Base-by-base conservation (phyloP, 2,113 vertebrate species). In the Microtus ochrogaster region DNA sequence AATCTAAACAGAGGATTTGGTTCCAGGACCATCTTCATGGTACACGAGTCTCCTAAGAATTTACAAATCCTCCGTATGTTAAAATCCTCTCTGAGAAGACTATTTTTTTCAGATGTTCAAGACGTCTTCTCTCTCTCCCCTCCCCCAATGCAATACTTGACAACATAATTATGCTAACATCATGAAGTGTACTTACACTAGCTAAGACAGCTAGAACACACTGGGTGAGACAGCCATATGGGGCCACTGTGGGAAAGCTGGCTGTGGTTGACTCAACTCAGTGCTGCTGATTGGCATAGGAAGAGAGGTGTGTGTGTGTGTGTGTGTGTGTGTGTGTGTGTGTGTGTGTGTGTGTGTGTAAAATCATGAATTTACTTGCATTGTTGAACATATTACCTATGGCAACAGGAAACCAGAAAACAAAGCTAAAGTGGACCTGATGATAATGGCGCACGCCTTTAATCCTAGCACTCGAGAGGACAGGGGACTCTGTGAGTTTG, bases 1-100 rank as follows among this genome's bases (percentile, higher is more conserved):
- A 74, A 94, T 87, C 78, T 49, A 63, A 47, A 13, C 58, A 76
- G 30, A 90, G 47, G 13, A 65, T 96, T 93, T 19, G 39, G 26
- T 47, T 84, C 65, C 65, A 92, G 78, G 55, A 0, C 11, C 28
- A 1, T 30, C 41, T 76, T 65, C 39, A 91, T 41, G n/a, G 55
- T 9, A 65, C 39, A 26, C 24, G 39, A 68, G 24, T 84, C 33
- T 52, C 19, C 21, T 76, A 82, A 81, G 73, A 74, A n/a, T 89
- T 79, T 9, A 70, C 14, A 95, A 10, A 83, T 3, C 17, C 49
- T 79, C 49, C 14, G 11, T 5, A 58, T 21, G 11, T 66, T 22
- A 44, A 89, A 30, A 92, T 68, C 39, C 81, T 88, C 49, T 52
- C 36, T 5, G 30, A 78, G 58, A 61, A 91, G 81, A 61, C 3